A percentile compares a stretch with the other conserved stretches of the same genome.
phyloP scores from a whole-genome alignment of 92 coral and sea anemone species.

The Paramuricea clavata region DNA sequence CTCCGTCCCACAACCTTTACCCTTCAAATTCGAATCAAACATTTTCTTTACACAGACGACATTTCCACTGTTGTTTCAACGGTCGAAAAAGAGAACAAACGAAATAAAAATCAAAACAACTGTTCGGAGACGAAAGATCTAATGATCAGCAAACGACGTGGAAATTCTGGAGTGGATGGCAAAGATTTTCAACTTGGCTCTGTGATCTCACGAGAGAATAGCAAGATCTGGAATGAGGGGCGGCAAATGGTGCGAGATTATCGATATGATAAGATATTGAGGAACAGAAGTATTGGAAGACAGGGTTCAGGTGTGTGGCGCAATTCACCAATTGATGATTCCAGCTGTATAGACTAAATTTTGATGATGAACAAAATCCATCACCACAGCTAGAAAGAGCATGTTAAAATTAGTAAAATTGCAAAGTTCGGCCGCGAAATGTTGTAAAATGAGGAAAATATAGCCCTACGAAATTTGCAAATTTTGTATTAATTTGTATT shows the following conservation, averaged over 20 bases:
- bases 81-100: neutral
- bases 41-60: neutral
- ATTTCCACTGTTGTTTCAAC: neutral
- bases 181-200: constrained; percentile 18
- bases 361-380: too few species aligned
- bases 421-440: too few species aligned
- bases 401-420: too few species aligned
- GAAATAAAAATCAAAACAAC: neutral
- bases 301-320: constrained; percentile 18
- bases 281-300: constrained; percentile 43
- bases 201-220: constrained; percentile 22
- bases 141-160: neutral
- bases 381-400: too few species aligned
- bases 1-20: too few species aligned
- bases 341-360: too few species aligned
- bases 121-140: neutral
- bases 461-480: too few species aligned
- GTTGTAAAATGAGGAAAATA: too few species aligned
- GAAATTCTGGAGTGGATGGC: constrained; percentile 20
- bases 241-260: constrained; percentile 8
- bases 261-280: constrained; percentile 43
- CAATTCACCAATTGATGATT: too few species aligned
- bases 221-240: constrained; percentile 13
- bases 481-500: too few species aligned
- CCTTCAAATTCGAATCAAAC: neutral